phyloP scores from a whole-genome alignment of 1,140 invertebrate genomes.

The Sinonovacula constricta region DNA sequence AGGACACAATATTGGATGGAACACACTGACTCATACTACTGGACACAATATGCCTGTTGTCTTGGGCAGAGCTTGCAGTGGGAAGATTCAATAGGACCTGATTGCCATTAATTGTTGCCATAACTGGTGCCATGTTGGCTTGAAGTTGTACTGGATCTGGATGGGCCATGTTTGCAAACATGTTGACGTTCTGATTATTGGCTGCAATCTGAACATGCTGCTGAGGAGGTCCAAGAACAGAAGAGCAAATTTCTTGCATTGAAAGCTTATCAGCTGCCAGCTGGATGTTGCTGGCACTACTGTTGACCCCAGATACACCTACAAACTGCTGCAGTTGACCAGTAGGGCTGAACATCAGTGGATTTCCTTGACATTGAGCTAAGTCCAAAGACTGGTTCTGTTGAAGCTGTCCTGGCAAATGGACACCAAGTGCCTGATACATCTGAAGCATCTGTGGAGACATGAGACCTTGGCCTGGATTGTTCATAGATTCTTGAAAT shows the following conservation, averaged over 20 bases:
- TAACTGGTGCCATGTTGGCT: background rate
- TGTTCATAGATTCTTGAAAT: background rate
- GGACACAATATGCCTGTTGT: background rate
- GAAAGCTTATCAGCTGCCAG: background rate
- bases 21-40: background rate
- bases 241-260: background rate
- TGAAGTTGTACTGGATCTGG: background rate
- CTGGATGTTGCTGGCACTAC: no score
- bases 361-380: background rate
- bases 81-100: background rate
- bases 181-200: background rate
- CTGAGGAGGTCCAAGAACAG: background rate
- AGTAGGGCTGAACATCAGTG: background rate
- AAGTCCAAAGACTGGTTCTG: background rate
- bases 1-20: background rate
- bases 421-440: constrained; percentile 25
- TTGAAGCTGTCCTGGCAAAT: background rate
- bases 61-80: background rate
- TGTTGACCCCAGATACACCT: no score
- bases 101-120: background rate
- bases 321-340: background rate
- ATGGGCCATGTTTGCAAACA: background rate
- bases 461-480: background rate
- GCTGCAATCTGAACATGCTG: background rate
- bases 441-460: constrained; percentile 29